Base-by-base conservation (phyloP, 2,113 vertebrate species). In the Ornithorhynchus anatinus region DNA sequence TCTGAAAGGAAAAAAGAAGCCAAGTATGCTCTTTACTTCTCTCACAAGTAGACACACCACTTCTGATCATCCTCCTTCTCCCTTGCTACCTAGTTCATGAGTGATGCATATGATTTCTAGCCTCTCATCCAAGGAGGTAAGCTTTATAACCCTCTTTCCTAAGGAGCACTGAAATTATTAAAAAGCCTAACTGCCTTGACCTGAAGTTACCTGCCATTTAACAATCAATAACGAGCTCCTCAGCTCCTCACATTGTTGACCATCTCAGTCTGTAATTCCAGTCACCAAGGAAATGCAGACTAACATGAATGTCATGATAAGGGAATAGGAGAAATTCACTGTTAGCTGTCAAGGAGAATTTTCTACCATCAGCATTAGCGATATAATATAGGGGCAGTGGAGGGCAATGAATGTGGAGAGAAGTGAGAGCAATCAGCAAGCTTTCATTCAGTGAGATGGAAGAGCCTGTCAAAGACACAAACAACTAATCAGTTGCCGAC, bases 371-470 rank as follows among this genome's bases (percentile, higher is more conserved):
- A 88, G 89, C 90, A 86, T 84, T 87, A 91, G 90, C 84, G 80
- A 77, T 86, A 87, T 93, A 93, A 92, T 92, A 94, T 82, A 90
- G 89, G 93, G 94, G 89, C 88, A 92, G 89, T 85, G 75, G 80
- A 93, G 87, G 68, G 90, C 91, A 93, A 93, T 92, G 92, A 93
- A 94, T 93, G 92, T 84, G 81, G 86, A 87, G 77, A 89, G 89
- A 90, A 91, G 89, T 89, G 86, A 84, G 91, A 94, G 94, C 92
- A 96, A 96, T 98, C 95, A 95, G 94, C 88, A 93, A 89, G 88
- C 89, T 94, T 95, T 95, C 94, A 94, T 88, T 95, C 89, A 89
- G 80, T 40, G 91, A 97, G 94, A 97, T 94, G 93, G 95, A 97
- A 92, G 93, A 94, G 89, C 78, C 90, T 89, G 92, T 93, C 94